Percentiles rank a stretch among this genome's conserved stretches.
Evolutionary conservation across 2,797 vertebrate genomes (phyloP).

Genomic region (Anguilla anguilla): DNA sequence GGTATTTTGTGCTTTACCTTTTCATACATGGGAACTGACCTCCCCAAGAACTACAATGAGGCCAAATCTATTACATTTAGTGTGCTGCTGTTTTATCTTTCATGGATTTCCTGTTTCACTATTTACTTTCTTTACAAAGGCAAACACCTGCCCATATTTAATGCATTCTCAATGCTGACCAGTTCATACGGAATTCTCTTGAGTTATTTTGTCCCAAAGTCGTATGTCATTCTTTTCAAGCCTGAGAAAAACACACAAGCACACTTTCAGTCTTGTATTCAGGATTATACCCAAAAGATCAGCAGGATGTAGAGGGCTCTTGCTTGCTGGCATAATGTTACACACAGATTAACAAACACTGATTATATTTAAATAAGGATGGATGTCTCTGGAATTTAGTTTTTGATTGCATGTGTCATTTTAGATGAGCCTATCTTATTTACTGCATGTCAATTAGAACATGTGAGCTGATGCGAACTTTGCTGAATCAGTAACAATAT

Average conservation of each 20-base stretch:
- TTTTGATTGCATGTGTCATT: too few relatives aligned
- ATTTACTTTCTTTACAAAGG: slow-evolving; percentile 55
- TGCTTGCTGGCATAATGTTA: neutral
- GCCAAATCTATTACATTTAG: slow-evolving; percentile 85
- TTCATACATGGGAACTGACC: slow-evolving; percentile 83
- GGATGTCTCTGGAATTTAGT: too few relatives aligned
- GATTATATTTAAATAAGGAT: neutral
- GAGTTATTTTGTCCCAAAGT: slow-evolving; percentile 82
- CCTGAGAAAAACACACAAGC: slow-evolving; percentile 75
- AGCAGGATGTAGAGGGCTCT: slow-evolving; percentile 53
- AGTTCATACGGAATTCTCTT: slow-evolving; percentile 71
- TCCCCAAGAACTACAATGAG: slow-evolving; percentile 87
- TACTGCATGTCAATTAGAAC: neutral
- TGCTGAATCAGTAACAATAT: neutral
- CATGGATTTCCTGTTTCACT: slow-evolving; percentile 72
- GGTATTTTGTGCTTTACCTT: slow-evolving; percentile 70
- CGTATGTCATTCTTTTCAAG: slow-evolving; percentile 76
- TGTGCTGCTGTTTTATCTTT: slow-evolving; percentile 75
- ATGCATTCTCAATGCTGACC: slow-evolving; percentile 58
- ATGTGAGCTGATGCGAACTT: neutral
- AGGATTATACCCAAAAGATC: slow-evolving; percentile 77
- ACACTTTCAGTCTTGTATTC: slow-evolving; percentile 84
- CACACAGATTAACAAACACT: neutral
- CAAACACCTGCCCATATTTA: slow-evolving; percentile 54
- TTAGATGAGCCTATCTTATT: too few relatives aligned